Percentiles rank a stretch among this genome's conserved stretches.
Conservation (phyloP, 1,140 invertebrate species). For the Meloidogyne floridensis region DNA sequence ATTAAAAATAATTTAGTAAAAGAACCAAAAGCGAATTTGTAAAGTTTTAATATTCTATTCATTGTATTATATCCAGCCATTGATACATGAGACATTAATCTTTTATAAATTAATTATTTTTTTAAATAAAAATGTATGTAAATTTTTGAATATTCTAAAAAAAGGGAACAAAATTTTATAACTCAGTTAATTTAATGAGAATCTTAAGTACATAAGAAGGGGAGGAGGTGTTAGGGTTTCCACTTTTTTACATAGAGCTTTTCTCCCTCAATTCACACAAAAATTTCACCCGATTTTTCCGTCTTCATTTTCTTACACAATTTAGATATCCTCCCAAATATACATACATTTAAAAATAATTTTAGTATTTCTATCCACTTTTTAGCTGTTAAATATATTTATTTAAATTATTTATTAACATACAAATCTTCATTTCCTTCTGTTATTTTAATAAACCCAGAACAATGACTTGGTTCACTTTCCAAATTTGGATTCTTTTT, state of each 20-base stretch:
- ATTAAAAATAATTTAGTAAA: slow-evolving; percentile 14
- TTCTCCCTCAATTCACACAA: too few relatives aligned
- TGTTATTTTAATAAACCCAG: slow-evolving; percentile 59
- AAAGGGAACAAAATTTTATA: too few relatives aligned
- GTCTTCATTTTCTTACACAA: too few relatives aligned
- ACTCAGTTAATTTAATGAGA: too few relatives aligned
- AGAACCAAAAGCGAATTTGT: slow-evolving; percentile 63
- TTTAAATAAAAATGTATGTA: not conserved
- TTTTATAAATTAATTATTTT: slow-evolving; percentile 38
- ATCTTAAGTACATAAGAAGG: too few relatives aligned
- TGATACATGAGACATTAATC: slow-evolving; percentile 59
- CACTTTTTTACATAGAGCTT: too few relatives aligned
- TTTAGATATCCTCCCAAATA: too few relatives aligned
- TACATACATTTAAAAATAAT: too few relatives aligned
- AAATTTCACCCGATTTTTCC: too few relatives aligned
- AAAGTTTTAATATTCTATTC: slow-evolving; percentile 63
- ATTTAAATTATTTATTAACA: slow-evolving; percentile 15
- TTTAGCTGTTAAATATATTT: not conserved
- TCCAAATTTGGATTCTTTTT: slow-evolving; percentile 55
- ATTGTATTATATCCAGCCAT: slow-evolving; percentile 64
- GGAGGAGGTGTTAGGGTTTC: too few relatives aligned
- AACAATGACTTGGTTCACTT: slow-evolving; percentile 61
- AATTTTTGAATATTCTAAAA: not conserved
- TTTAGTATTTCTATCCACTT: too few relatives aligned
- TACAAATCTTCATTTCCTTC: slow-evolving; percentile 54